Conservation (phyloP, 2,113 vertebrate genomes). For the Stercorarius parasiticus region DNA sequence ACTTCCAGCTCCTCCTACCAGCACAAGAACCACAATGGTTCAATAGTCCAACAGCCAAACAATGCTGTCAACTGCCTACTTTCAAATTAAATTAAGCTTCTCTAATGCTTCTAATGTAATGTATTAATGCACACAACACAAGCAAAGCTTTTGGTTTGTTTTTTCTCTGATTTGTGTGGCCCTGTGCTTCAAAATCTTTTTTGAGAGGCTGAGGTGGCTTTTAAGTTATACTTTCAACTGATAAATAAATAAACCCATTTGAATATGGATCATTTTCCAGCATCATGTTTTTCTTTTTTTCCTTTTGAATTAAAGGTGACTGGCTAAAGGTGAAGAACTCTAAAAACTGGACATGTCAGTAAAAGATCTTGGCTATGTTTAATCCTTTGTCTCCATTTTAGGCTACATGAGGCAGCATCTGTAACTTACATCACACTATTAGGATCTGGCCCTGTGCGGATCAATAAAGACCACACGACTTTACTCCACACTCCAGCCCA, state of each 20-base stretch:
- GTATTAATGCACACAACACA: neutral
- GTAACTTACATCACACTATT: neutral
- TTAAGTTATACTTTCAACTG: neutral
- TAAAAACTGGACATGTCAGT: neutral
- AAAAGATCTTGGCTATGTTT: neutral
- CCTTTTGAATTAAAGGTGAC: neutral
- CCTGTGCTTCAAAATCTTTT: neutral
- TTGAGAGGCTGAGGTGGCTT: neutral
- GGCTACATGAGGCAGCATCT: neutral
- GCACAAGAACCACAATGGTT: neutral
- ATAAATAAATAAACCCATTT: neutral
- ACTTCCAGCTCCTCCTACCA: neutral
- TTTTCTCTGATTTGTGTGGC: neutral
- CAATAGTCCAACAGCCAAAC: neutral
- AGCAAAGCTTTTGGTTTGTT: neutral
- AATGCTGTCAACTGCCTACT: neutral
- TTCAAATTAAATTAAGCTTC: conserved; percentile 10
- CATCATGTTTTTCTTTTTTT: neutral
- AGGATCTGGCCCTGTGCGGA: conserved; percentile 7
- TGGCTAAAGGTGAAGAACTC: neutral
- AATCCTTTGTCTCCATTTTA: neutral
- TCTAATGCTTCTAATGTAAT: neutral
- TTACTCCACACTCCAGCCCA: conserved; percentile 45
- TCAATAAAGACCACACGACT: conserved; percentile 50
- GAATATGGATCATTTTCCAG: neutral